Evolutionary conservation across 2,888 invertebrate genomes (phyloP), one percentile per base, ranked within the genome.

Genomic region (Dyspetes luteomarginatus): DNA sequence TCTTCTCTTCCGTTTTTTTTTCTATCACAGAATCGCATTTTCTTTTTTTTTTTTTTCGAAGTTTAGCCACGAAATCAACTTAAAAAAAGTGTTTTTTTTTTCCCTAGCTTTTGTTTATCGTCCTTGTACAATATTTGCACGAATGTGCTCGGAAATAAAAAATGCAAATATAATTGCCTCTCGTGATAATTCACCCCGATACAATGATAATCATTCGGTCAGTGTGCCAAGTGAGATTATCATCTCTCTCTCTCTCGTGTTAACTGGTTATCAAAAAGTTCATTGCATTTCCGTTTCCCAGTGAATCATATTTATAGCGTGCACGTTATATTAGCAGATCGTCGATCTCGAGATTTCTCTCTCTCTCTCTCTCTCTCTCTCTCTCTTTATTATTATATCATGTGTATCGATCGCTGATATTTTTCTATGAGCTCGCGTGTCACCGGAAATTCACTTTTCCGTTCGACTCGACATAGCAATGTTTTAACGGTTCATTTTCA

Each of bases 401-500:
- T 50, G 26, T 48, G 22, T 36, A 19, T 36, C 36, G 64, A 55
- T 45, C 45, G 26, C n/a, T 55, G 22, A 30, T 30, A 30, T 30
- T 22, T 43, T 41, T 41, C 9, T 15, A 41, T 0, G 17, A 56
- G 1, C n/a, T 69, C 67, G 55, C 67, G 62, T 72, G 73, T 52
- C 62, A 65, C 77, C 69, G 81, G 81, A 81, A 77, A 68, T 64
- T 17, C 48, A 64, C 64, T 65, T 72, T 71, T 73, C 62, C 58
- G 5, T 22, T 41, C n/a, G 15, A 19, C 56, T 50, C 19, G 64
- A 81, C 65, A 80, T 85, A 68, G 71, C 60, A 52, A 77, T 80
- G n/a, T 64, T 82, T 83, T 84, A 82, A 74, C 82, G 83, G 79
- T 83, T 80, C 81, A 82, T 84, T 83, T 86, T 86, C 83, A 78